phyloP scores from a whole-genome alignment of 2,797 vertebrate species.

The Octomys mimax region DNA sequence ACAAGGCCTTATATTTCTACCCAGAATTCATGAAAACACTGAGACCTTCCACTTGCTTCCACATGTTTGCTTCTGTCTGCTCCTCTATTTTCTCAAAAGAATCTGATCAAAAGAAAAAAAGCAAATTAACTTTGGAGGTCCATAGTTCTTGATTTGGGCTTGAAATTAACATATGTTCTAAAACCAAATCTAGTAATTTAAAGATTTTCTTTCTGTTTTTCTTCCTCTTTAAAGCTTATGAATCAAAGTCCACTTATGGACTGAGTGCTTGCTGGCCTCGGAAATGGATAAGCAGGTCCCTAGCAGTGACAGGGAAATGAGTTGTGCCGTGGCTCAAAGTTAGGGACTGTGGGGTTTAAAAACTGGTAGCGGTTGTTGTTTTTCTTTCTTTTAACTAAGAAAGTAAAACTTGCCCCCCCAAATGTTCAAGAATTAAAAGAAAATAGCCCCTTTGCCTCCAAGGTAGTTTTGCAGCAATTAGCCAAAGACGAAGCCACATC shows the following conservation, averaged over 20 bases:
- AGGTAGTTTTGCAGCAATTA: slow-evolving; percentile 73
- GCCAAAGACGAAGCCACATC: not conserved
- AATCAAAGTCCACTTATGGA: not conserved
- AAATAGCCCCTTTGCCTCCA: slow-evolving; percentile 60
- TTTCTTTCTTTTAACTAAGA: slow-evolving; percentile 32
- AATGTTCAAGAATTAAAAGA: slow-evolving; percentile 29
- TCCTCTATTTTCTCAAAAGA: slow-evolving; percentile 30
- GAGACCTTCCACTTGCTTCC: not conserved
- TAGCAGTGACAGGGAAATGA: not conserved
- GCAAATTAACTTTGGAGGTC: not conserved
- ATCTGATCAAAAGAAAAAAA: not conserved
- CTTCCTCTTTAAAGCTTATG: not conserved
- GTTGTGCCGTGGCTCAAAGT: not conserved
- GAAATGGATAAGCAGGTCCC: not conserved
- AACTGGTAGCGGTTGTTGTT: not conserved
- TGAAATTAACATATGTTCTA: slow-evolving; percentile 41
- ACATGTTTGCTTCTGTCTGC: not conserved
- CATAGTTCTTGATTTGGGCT: not conserved
- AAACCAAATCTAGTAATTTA: slow-evolving; percentile 45
- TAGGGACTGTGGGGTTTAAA: not conserved
- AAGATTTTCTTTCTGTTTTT: not conserved
- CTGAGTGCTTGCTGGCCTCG: not conserved
- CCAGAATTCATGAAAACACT: not conserved
- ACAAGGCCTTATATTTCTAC: not conserved
- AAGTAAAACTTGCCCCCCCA: slow-evolving; percentile 22